phyloP scores from a whole-genome alignment of 2,888 invertebrate genomes.

The Gryllus longicercus region DNA sequence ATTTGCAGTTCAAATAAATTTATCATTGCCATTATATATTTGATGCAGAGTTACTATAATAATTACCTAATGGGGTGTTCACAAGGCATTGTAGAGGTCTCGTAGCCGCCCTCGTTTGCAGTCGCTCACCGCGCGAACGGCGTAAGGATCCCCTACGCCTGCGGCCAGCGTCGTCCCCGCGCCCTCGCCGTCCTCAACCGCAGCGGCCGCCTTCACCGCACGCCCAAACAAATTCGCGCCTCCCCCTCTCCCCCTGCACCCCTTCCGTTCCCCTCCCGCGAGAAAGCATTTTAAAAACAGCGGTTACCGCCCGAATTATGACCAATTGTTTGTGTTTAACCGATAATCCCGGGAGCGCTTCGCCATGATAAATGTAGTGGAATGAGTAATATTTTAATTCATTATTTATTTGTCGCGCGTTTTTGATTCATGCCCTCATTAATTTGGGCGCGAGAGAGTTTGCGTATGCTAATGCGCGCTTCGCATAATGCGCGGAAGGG shows the following conservation, averaged over 20 bases:
- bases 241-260: not conserved
- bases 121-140: too few species aligned
- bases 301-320: not conserved
- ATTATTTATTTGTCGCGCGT: slow-evolving; percentile 5
- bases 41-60: too few species aligned
- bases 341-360: not conserved
- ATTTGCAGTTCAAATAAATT: too few species aligned
- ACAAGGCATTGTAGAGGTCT: too few species aligned
- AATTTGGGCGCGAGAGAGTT: not conserved
- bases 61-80: too few species aligned
- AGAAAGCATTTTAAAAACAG: not conserved
- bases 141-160: too few species aligned
- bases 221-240: not conserved
- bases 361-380: not conserved
- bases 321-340: slow-evolving; percentile 6
- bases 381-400: slow-evolving; percentile 8
- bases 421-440: slow-evolving; percentile 17
- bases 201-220: too few species aligned
- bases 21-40: too few species aligned
- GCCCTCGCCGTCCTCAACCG: too few species aligned
- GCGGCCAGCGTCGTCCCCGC: too few species aligned
- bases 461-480: not conserved
- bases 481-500: too few species aligned
- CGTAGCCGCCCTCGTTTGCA: too few species aligned
- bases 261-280: not conserved